phyloP scores from a whole-genome alignment of 2,888 invertebrate species.

The Neuroscelio doddi region DNA sequence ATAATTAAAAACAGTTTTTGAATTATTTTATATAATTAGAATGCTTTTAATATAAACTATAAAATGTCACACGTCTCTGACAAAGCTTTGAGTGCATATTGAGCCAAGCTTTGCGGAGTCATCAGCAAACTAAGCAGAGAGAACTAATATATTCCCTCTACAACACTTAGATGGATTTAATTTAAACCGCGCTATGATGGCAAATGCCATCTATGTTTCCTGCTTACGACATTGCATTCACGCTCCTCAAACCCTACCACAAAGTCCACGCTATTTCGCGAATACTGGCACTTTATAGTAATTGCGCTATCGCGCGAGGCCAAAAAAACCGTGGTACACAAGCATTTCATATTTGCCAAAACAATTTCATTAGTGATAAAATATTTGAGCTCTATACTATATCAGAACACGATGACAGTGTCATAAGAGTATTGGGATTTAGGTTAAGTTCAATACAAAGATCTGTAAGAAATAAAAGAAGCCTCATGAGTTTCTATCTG shows the following conservation, averaged over 20 bases:
- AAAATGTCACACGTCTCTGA: too few species aligned
- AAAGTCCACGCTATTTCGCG: constrained; percentile 39
- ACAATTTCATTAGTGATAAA: neutral
- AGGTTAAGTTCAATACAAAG: constrained; percentile 27
- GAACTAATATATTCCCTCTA: constrained; percentile 65
- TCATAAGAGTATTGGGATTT: constrained; percentile 7
- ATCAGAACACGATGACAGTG: too few species aligned
- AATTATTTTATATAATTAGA: too few species aligned
- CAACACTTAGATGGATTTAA: constrained; percentile 68
- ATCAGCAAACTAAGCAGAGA: constrained; percentile 50
- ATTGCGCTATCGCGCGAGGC: constrained; percentile 58
- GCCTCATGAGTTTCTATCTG: constrained; percentile 27
- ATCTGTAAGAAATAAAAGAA: constrained; percentile 17
- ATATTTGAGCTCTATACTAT: too few species aligned
- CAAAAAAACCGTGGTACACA: constrained; percentile 24
- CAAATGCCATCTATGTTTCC: constrained; percentile 51
- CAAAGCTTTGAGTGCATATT: too few species aligned
- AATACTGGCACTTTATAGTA: constrained; percentile 60
- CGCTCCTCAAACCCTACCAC: constrained; percentile 35
- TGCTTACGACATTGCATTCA: constrained; percentile 47
- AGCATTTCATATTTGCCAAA: neutral
- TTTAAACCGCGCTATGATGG: constrained; percentile 58
- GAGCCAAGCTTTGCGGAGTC: too few species aligned
- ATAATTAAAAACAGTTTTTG: too few species aligned
- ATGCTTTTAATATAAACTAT: too few species aligned